Base-by-base conservation (phyloP, 2,888 invertebrate species). In the Cryptocheilus praepositus region DNA sequence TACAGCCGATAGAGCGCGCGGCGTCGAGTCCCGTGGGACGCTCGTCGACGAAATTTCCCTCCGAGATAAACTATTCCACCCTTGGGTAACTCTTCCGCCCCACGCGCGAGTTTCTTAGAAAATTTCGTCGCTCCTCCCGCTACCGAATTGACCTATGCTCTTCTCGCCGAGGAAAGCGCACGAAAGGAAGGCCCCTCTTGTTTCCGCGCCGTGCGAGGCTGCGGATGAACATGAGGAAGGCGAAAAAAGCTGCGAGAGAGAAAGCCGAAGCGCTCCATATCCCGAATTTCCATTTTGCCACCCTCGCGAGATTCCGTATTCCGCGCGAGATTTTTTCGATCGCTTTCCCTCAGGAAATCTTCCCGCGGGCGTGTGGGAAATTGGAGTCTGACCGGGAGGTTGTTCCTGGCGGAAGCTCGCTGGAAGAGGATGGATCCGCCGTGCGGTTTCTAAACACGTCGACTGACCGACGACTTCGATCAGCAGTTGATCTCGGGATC, bases 221-320 rank as follows among this genome's bases (percentile, higher is more conserved):
- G 4, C 3, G 15, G 55, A 44, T n/a, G 53, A 49, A 46, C 46
- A 46, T 28, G 4, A 11, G 13, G 52, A 7, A 21, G 18, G 43
- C 15, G 53, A 49, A n/a, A n/a, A n/a, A n/a, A n/a, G n/a, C n/a
- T n/a, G 52, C 16, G 19, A 54, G 53, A n/a, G 61, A 28, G 46
- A 57, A 21, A 49, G 43, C 11, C 36, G 36, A 36, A 36, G 36
- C 3, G 36, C 36, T 36, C 36, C 36, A 11, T 36, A 36, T 5
- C 36, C 36, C 52, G 43, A 76, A 75, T 72, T 75, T 70, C 69
- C 67, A 75, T 75, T 64, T 57, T 63, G 63, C 52, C 61, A 54
- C 61, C 49, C 68, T 58, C 64, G 57, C 57, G 57, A 74, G 67
- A 74, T 64, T 65, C 44, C 70, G 70, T 76, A 67, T 52, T 53